Conservation (phyloP, 2,888 invertebrate species). For the Rhagium mordax region DNA sequence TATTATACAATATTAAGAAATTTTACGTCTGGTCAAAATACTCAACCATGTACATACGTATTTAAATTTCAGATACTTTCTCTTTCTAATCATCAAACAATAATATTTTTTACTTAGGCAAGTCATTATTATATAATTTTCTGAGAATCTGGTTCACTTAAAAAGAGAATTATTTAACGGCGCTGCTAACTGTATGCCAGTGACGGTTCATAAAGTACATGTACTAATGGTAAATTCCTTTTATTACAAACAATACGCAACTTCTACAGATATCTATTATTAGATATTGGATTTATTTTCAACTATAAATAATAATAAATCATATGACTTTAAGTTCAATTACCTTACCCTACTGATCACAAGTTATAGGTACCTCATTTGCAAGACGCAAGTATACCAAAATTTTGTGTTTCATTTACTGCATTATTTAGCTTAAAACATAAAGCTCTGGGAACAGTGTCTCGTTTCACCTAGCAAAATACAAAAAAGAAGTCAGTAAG, state of each 20-base stretch:
- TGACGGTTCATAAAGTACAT: neutral
- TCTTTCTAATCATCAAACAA: neutral
- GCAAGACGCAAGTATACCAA: too few species aligned
- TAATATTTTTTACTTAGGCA: neutral
- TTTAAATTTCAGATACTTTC: neutral
- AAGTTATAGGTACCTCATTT: too few species aligned
- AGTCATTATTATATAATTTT: neutral
- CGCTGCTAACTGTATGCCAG: neutral
- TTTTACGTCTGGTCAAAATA: neutral
- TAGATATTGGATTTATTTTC: neutral
- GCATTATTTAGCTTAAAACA: too few species aligned
- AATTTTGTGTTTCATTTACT: too few species aligned
- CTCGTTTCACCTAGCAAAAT: too few species aligned
- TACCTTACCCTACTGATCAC: too few species aligned
- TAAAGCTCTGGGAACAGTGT: too few species aligned
- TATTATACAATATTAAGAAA: neutral
- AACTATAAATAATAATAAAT: too few species aligned
- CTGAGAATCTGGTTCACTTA: neutral
- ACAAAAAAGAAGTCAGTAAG: too few species aligned
- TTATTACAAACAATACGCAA: neutral
- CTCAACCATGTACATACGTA: neutral
- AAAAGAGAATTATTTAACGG: neutral
- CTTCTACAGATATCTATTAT: neutral
- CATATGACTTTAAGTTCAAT: too few species aligned
- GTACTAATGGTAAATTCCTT: neutral